Percentiles rank a stretch among this genome's conserved stretches.
Evolutionary conservation across 2,888 invertebrate genomes (phyloP).

Genomic region (Chironomus riparius): DNA sequence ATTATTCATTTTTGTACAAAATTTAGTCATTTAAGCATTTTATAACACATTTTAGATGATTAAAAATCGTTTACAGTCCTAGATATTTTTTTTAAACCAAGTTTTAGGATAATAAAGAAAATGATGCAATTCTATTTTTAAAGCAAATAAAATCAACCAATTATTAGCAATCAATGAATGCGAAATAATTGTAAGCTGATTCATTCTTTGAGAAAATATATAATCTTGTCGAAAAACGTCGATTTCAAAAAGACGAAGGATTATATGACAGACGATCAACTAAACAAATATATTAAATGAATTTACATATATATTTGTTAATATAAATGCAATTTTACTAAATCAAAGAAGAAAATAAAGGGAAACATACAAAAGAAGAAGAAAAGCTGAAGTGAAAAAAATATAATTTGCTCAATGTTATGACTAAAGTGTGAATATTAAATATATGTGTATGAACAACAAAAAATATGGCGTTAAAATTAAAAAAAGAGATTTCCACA

Average conservation of each 20-base stretch:
- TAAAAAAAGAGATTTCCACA: conserved; percentile 19
- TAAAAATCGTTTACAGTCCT: no score
- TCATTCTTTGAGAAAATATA: not conserved
- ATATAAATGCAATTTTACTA: not conserved
- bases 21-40: no score
- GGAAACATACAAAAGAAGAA: not conserved
- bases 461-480: not conserved
- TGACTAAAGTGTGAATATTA: conserved; percentile 8
- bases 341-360: not conserved
- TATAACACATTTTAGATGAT: no score
- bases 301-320: not conserved
- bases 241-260: not conserved
- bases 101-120: no score
- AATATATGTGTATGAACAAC: not conserved
- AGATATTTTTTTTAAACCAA: no score
- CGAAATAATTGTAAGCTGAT: no score
- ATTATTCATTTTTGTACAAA: no score
- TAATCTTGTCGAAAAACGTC: not conserved
- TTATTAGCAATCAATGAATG: no score
- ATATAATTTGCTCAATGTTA: not conserved
- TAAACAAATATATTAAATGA: not conserved
- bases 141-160: no score
- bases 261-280: not conserved
- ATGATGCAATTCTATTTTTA: no score
- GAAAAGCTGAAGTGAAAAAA: not conserved